phyloP scores from a whole-genome alignment of 2,113 vertebrate genomes.

The Alethe castanea region DNA sequence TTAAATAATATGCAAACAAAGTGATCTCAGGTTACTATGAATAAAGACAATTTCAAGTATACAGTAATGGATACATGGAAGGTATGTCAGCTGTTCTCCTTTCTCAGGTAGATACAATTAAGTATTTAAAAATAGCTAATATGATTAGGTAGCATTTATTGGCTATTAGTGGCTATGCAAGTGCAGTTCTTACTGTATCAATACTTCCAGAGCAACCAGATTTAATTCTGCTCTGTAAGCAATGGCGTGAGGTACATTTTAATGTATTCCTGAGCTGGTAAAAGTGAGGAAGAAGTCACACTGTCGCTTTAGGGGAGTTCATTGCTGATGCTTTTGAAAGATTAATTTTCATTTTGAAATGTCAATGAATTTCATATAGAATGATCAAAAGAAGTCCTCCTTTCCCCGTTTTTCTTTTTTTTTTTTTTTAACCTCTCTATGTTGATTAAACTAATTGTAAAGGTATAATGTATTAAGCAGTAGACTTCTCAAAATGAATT shows the following conservation, averaged over 20 bases:
- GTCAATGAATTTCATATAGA: neutral
- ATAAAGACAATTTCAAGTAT: neutral
- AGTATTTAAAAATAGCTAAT: neutral
- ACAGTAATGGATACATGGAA: neutral
- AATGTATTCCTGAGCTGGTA: neutral
- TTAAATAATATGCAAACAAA: conserved; percentile 5
- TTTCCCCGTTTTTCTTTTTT: rapidly evolving
- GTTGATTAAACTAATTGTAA: neutral
- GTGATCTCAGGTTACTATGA: neutral
- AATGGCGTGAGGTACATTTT: neutral
- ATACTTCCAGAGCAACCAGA: neutral
- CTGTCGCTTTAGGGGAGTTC: neutral
- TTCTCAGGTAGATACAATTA: neutral
- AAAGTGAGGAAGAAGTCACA: neutral
- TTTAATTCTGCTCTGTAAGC: neutral
- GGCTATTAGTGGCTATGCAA: neutral
- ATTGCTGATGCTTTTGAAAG: neutral
- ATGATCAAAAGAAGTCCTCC: neutral
- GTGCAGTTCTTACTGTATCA: neutral
- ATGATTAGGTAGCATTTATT: neutral
- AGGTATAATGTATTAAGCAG: neutral
- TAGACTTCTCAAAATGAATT: neutral
- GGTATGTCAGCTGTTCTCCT: neutral
- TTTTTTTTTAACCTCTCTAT: neutral
- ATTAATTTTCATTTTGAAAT: neutral